phyloP scores from a whole-genome alignment of 2,888 invertebrate genomes.

The Clistopyga incitator region DNA sequence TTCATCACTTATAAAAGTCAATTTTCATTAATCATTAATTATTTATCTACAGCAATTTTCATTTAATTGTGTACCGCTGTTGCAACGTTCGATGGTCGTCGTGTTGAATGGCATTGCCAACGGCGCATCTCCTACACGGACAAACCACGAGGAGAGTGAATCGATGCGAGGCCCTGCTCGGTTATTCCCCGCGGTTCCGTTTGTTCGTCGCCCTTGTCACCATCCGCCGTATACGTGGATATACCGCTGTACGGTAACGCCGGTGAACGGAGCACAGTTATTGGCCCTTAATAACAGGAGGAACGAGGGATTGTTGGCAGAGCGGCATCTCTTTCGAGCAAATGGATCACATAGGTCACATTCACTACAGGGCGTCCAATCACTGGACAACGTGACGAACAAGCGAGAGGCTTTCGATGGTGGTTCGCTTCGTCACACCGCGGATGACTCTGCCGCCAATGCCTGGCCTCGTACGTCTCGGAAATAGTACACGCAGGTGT shows the following conservation, averaged over 20 bases:
- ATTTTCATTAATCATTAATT: background rate
- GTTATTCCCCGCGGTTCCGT: slow-evolving; percentile 11
- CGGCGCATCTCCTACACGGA: slow-evolving; percentile 29
- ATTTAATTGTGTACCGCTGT: background rate
- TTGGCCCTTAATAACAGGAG: background rate
- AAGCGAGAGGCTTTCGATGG: slow-evolving; percentile 18
- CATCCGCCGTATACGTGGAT: background rate
- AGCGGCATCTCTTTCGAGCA: background rate
- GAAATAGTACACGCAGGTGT: slow-evolving; percentile 55
- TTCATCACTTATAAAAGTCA: too few species aligned
- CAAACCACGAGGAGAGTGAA: slow-evolving; percentile 41
- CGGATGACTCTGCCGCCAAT: slow-evolving; percentile 53
- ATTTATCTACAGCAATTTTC: background rate
- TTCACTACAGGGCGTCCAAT: background rate
- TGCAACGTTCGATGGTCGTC: slow-evolving; percentile 28
- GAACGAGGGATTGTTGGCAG: background rate
- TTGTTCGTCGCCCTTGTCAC: slow-evolving; percentile 33
- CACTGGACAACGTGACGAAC: background rate
- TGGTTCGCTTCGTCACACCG: slow-evolving; percentile 24
- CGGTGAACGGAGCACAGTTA: background rate
- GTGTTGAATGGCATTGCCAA: slow-evolving; percentile 37
- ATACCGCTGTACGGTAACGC: background rate
- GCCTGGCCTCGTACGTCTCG: slow-evolving; percentile 51
- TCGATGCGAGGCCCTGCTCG: slow-evolving; percentile 43
- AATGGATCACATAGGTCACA: background rate